Percentiles rank a stretch among this genome's conserved stretches.
Conservation (phyloP, 2,888 invertebrate genomes). For the Sinotaia quadrata region DNA sequence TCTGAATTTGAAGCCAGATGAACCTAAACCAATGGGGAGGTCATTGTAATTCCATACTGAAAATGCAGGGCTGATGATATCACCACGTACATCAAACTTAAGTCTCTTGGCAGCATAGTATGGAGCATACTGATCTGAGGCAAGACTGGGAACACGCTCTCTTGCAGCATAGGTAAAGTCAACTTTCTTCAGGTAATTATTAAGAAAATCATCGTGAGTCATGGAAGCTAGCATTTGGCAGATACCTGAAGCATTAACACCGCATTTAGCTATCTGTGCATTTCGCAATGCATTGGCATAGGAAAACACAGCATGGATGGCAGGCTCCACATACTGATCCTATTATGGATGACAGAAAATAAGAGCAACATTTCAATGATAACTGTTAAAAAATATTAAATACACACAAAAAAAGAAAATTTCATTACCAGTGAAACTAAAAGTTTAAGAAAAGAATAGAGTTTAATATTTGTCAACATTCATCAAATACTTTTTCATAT, state of each 20-base stretch:
- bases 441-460: too few relatives aligned
- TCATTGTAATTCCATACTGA: slow-evolving; percentile 65
- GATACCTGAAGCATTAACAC: slow-evolving; percentile 43
- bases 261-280: slow-evolving; percentile 58
- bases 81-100: slow-evolving; percentile 54
- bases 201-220: slow-evolving; percentile 52
- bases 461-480: too few relatives aligned
- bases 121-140: slow-evolving; percentile 58
- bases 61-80: slow-evolving; percentile 56
- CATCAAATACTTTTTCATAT: too few relatives aligned
- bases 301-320: slow-evolving; percentile 63
- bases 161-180: slow-evolving; percentile 58
- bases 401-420: too few relatives aligned
- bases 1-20: slow-evolving; percentile 46
- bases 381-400: too few relatives aligned
- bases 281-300: slow-evolving; percentile 62
- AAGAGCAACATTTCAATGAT: too few relatives aligned
- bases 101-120: slow-evolving; percentile 57
- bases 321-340: slow-evolving; percentile 64
- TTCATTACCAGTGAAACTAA: too few relatives aligned
- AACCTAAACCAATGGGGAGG: slow-evolving; percentile 36
- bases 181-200: slow-evolving; percentile 56
- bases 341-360: too few relatives aligned
- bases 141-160: slow-evolving; percentile 64
- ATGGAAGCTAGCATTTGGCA: slow-evolving; percentile 50